Evolutionary conservation across 2,113 vertebrate species (phyloP), one percentile per base, ranked within the genome.

Genomic region (Tachysurus vachellii): DNA sequence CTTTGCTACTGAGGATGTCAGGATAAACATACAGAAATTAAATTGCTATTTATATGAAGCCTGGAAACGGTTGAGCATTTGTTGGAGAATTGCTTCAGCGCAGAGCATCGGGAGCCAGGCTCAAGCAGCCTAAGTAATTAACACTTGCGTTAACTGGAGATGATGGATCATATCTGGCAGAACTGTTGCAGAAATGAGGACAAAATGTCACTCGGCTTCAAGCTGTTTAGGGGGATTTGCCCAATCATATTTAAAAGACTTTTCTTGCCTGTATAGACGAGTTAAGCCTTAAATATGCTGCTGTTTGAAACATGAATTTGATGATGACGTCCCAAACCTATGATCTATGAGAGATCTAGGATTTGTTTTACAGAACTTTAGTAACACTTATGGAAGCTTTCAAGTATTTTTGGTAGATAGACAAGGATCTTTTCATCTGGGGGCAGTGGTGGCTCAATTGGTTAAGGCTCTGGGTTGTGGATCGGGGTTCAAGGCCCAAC

Each of bases 31-130:
- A 92, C 92, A 94, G 89, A 95, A 94, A 95, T 96, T 94, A 96
- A 94, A 95, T 95, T 94, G 95, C 95, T 95, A 95, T 96, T 96
- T 95, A 94, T 95, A 94, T 84, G 92, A 94, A 92, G 85, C 91
- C 90, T 92, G 89, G 91, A 93, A 93, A 90, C 81, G 64, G 88
- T 80, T 89, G 91, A 93, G 92, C 93, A 90, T 94, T 95, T 95
- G 94, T 93, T 91, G 76, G 91, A 85, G 92, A 93, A 90, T 93
- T 90, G 87, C 87, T 91, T 91, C 91, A 89, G 91, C 90, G 93
- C 77, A 90, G 91, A 87, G n/a, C 82, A 89, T 88, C 89, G 21
- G 44, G 83, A 91, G 64, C 88, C 88, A 89, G 88, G 90, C 91
- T 89, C 91, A 87, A 84, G 80, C 88, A 88, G 85, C 87, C 87